These are phyloP conservation scores for Andrena cerasifolii DNA, from an alignment of 1,140 invertebrate genomes.

Conservation along the genomic window DNA sequence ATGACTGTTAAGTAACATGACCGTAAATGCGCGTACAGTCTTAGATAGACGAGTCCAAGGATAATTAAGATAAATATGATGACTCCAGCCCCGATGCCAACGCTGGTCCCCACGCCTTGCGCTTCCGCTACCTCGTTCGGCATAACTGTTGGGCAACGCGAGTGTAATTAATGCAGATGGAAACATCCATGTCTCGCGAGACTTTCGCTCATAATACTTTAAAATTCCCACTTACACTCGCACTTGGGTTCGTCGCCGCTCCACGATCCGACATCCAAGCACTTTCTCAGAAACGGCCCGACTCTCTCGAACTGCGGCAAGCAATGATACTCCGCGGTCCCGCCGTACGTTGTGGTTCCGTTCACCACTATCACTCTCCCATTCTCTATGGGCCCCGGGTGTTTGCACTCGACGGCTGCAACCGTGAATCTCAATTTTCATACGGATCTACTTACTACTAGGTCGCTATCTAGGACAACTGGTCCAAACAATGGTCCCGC, in stretches of 20 bases:
- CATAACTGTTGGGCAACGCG: slow-evolving; percentile 77
- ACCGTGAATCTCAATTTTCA: background rate
- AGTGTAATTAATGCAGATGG: background rate
- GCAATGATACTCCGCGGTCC: slow-evolving; percentile 94
- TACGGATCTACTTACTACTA: too few species aligned
- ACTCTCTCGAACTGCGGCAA: slow-evolving; percentile 91
- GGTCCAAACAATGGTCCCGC: too few species aligned
- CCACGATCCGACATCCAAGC: slow-evolving; percentile 91
- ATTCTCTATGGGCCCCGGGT: slow-evolving; percentile 90
- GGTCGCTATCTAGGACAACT: too few species aligned
- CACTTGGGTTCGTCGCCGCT: slow-evolving; percentile 91
- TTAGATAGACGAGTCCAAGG: slow-evolving; percentile 88
- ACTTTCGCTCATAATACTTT: background rate
- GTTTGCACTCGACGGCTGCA: slow-evolving; percentile 91
- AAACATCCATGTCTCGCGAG: background rate
- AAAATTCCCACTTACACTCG: slow-evolving; percentile 82
- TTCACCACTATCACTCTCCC: slow-evolving; percentile 93
- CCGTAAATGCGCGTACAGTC: slow-evolving; percentile 86
- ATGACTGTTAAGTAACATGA: background rate
- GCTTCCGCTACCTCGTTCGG: slow-evolving; percentile 84
- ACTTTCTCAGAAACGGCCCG: slow-evolving; percentile 91
- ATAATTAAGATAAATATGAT: slow-evolving; percentile 90
- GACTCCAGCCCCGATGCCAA: slow-evolving; percentile 90
- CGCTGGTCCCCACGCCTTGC: slow-evolving; percentile 88
- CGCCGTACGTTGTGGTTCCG: slow-evolving; percentile 90